Base-by-base conservation (phyloP, 2,113 vertebrate species). In the Steatornis caripensis region DNA sequence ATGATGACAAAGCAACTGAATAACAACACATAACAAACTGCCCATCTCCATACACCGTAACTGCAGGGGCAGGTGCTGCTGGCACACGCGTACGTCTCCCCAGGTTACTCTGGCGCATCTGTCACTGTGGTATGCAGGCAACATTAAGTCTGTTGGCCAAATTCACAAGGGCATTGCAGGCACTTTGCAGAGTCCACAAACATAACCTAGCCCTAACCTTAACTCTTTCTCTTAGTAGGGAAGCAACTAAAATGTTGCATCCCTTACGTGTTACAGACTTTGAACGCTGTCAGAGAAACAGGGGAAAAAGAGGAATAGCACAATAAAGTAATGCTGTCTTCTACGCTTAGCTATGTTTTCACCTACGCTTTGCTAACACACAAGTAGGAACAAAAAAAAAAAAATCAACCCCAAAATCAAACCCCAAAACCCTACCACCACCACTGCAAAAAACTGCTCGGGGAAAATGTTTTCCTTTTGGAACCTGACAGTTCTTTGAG, bases 361-460 rank as follows among this genome's bases (percentile, higher is more conserved):
- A 79, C 34, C 22, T 57, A n/a, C 1, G 16, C 49, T 84, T 87
- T 87, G 21, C 36, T 53, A 72, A 79, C 5, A 5, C 17, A 57
- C 30, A 37, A 34, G 15, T 5, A 76, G 15, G 36, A 91, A 70
- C 9, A 43, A 92, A 62, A 48, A 53, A 54, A n/a, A 46, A 7
- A 2, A 24, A 21, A 43, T 10, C 21, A 39, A 62, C 15, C 26
- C 23, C 2, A 16, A 29, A 41, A 48, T 17, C 27, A 43, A 70
- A 41, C 13, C 0, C 0, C 39, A 32, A 77, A 54, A 20, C 27
- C 7, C 46, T 2, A 0, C 7, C 5, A 20, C 30, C 23, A 49
- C 20, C 11, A 8, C 12, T 80, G 22, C 15, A 62, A 41, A 46
- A 69, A 87, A 64, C 5, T 60, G 10, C 19, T 46, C 21, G 22